Evolutionary conservation across 2,113 vertebrate species (phyloP).

Genomic region (Candoia aspera): DNA sequence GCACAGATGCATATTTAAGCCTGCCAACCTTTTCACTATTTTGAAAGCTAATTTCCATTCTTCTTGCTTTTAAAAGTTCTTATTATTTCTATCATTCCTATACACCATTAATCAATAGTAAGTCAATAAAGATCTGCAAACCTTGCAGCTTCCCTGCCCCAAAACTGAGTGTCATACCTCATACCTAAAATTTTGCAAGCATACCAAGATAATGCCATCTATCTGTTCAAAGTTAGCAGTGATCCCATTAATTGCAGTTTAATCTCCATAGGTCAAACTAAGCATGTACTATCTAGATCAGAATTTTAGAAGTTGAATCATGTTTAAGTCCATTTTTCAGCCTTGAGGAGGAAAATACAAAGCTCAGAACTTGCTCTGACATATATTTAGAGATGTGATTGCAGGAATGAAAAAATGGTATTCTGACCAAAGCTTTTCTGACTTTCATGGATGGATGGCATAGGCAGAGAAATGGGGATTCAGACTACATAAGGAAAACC

Average conservation of each 20-base stretch:
- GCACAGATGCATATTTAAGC: neutral
- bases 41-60: neutral
- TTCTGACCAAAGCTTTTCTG: neutral
- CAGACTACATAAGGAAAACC: neutral
- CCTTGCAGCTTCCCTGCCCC: neutral
- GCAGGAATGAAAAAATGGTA: neutral
- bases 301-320: neutral
- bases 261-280: neutral
- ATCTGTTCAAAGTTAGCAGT: neutral
- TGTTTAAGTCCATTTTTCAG: neutral
- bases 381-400: neutral
- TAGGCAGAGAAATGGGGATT: neutral
- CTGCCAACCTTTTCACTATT: neutral
- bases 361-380: neutral
- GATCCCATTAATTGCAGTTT: neutral
- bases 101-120: neutral
- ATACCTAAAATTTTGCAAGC: neutral
- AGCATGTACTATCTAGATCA: neutral
- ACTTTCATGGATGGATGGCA: neutral
- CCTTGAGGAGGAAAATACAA: neutral
- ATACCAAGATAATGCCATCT: neutral
- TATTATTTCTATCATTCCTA: neutral
- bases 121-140: neutral
- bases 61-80: neutral
- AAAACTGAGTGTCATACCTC: neutral